Conservation (phyloP, 2,797 vertebrate genomes). For the Echeneis naucrates region DNA sequence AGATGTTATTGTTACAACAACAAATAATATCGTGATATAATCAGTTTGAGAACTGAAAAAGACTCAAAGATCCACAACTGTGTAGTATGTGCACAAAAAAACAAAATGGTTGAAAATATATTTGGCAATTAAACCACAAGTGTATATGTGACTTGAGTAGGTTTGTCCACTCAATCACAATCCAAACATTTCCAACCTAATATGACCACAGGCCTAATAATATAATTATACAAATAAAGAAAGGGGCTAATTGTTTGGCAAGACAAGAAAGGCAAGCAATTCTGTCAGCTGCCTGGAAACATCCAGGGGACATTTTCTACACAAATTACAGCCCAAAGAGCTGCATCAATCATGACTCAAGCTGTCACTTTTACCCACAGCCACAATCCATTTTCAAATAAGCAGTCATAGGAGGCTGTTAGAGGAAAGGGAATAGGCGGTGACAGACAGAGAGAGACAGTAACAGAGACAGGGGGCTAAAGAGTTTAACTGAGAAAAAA, state of each 20-base stretch:
- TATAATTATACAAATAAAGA: constrained; percentile 17
- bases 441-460: constrained; percentile 13
- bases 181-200: background rate
- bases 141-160: constrained; percentile 10
- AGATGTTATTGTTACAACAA: background rate
- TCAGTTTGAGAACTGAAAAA: background rate
- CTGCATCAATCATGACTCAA: constrained; percentile 61
- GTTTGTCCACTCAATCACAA: constrained; percentile 14
- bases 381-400: constrained; percentile 51
- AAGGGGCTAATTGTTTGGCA: constrained; percentile 27
- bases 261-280: constrained; percentile 13
- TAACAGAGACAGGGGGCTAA: background rate
- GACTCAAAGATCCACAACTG: background rate
- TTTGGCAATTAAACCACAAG: background rate
- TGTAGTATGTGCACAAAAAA: constrained; percentile 2
- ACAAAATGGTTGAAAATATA: background rate
- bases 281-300: constrained; percentile 32
- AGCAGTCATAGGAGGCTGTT: constrained; percentile 26
- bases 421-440: constrained; percentile 12
- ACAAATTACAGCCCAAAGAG: constrained; percentile 47
- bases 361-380: constrained; percentile 49
- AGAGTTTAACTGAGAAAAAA: constrained; percentile 17
- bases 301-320: constrained; percentile 40
- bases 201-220: constrained; percentile 3
- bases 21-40: background rate